phyloP scores from a whole-genome alignment of 2,888 invertebrate species.

The Amblyjoppa fuscipennis region DNA sequence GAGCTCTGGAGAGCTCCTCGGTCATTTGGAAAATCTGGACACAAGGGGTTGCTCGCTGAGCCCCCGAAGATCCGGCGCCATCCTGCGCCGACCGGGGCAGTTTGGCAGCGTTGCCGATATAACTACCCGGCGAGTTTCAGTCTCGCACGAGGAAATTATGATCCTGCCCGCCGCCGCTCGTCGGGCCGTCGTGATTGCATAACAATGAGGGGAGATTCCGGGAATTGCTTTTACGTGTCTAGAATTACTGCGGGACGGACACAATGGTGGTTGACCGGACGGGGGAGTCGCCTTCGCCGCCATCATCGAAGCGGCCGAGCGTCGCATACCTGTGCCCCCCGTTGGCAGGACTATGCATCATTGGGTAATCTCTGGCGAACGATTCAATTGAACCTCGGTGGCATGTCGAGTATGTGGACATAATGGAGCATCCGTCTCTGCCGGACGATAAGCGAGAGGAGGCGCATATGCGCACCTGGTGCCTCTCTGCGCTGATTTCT shows the following conservation, averaged over 20 bases:
- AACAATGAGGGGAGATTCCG: constrained; percentile 83
- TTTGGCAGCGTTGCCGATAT: constrained; percentile 44
- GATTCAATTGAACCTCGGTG: constrained; percentile 83
- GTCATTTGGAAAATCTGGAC: constrained; percentile 26
- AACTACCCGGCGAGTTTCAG: constrained; percentile 49
- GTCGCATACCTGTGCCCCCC: constrained; percentile 75
- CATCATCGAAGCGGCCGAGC: constrained; percentile 32
- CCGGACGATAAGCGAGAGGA: constrained; percentile 79
- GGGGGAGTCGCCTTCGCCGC: constrained; percentile 44
- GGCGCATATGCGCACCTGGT: constrained; percentile 60
- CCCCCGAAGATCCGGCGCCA: not conserved
- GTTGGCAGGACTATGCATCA: constrained; percentile 82
- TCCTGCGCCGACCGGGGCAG: not conserved
- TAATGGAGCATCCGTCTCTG: constrained; percentile 84
- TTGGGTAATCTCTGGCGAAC: constrained; percentile 84
- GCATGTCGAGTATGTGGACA: constrained; percentile 84
- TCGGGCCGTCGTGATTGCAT: constrained; percentile 80
- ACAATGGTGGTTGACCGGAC: constrained; percentile 77
- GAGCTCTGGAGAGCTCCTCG: not conserved
- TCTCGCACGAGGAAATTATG: constrained; percentile 78
- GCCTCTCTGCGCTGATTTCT: constrained; percentile 39
- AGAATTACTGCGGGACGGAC: constrained; percentile 81
- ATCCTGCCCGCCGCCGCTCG: constrained; percentile 76
- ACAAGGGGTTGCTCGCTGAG: not conserved
- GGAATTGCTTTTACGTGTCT: constrained; percentile 84